Evolutionary conservation across 2,888 invertebrate genomes (phyloP), one percentile per base, ranked within the genome.

Genomic region (Ennomos quercinarius): DNA sequence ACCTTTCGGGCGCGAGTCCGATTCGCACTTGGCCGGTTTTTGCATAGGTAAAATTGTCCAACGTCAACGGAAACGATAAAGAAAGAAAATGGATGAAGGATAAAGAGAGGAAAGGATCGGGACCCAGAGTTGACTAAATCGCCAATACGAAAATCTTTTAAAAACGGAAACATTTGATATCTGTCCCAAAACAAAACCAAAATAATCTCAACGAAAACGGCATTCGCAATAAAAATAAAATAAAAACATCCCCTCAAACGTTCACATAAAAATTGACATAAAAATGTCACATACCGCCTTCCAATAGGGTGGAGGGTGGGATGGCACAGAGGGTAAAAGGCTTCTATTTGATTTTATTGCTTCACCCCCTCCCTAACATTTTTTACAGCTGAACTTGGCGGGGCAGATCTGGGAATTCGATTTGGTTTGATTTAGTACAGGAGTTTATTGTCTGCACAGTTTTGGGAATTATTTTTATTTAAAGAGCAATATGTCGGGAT

Each of bases 271-370:
- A 67, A 64, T 59, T 66, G 65, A 64, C 62, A 62, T 68, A 65
- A 65, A 64, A 68, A 65, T 68, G 67, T 68, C 67, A 68, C 67
- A 63, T 57, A 42, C 69, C 68, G 53, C 54, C 48, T 56, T 49
- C 48, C 45, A 38, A 47, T 57, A 55, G 27, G 35, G 46, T 11
- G 61, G 43, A 61, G 12, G 49, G 55, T 9, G 1, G 55, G 47
- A 36, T n/a, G 40, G 35, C 34, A 40, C 12, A 47, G 62, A 62
- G 67, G 64, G 61, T 47, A 63, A 61, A 61, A 59, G 61, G 63
- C 62, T 64, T 67, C 66, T 50, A 65, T 65, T 55, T 66, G 62
- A 62, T 70, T 70, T 72, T 72, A 72, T 72, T 72, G 72, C 68
- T 42, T 39, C 57, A n/a, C 50, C 51, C 53, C 53, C 60, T 41